Evolutionary conservation across 2,888 invertebrate species (phyloP), one percentile per base, ranked within the genome.

Genomic region (Diarsia brunnea): DNA sequence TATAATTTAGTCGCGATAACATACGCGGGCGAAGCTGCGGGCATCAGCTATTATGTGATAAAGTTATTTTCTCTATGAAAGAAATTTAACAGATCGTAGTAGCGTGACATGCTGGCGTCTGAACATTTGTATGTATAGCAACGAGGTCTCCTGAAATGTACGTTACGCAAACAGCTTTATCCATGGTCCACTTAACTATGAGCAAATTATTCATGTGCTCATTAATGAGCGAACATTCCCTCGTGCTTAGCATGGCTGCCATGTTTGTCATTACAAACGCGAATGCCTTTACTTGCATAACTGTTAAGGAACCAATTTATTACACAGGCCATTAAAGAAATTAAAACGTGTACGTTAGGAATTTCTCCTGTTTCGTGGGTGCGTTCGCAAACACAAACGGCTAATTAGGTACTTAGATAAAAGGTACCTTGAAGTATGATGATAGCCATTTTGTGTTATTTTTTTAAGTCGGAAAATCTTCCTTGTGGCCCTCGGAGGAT

Each of bases 151-250:
- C 27, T 24, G 10, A 43, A 49, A 73, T 81, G 61, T n/a, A 74
- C 19, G 69, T 55, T 51, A 55, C 10, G 14, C 24, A 51, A 82
- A 49, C 55, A 38, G 31, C 47, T 45, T 12, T 16, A 47, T 27
- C 27, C n/a, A 45, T 63, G 14, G 38, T 51, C 63, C 58, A 64
- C 47, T 60, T 58, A 38, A 38, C 31, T 60, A 24, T 45, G n/a
- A 43, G 38, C 45, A 83, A 67, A 68, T 68, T 63, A 80, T 79
- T 81, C 49, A 84, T 69, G n/a, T 49, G 69, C 81, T 67, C 58
- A 70, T 70, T 81, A 81, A 53, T 58, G 55, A 68, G 69, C 67
- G 31, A n/a, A 53, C 75, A 85, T 81, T 53, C 81, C 63, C 27
- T 45, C 76, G 60, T 85, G 45, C 70, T 43, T 63, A 5, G 69